Base-by-base conservation (phyloP, 1,140 invertebrate genomes). In the Drosophila gunungcola region DNA sequence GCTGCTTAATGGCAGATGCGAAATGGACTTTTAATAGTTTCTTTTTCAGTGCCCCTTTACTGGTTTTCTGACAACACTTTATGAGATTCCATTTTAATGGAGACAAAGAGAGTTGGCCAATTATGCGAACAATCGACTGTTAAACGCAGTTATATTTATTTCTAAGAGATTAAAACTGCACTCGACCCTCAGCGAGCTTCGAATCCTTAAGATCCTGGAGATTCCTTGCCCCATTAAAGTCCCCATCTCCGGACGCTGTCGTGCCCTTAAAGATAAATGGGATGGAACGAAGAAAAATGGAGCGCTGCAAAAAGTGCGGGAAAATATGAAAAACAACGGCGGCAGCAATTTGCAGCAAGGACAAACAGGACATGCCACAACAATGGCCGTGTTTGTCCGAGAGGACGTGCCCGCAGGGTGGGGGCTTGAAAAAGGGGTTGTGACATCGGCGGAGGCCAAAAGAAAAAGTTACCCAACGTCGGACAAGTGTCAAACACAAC, bases 321-420 rank as follows among this genome's bases (percentile, higher is more conserved):
- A 64, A 64, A 80, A 39, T 54, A 69, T 57, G 60, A 65, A 58
- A 76, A 52, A 54, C 75, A 74, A 78, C 58, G 52, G 53, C 49
- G 60, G 60, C 61, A 76, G 77, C 81, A 84, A 85, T 84, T 84
- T 85, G 81, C 67, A 61, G 78, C 73, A 69, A 74, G 82, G 81
- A 78, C 81, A 80, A 69, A 64, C 78, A 73, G 76, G 62, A 84
- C 78, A 84, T 73, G 83, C 73, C 82, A 67, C 73, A 84, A 84
- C 81, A 84, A 84, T 85, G 51, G 80, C 81, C 67, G 46, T 85
- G 73, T 85, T 64, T 79, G 73, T 64, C 62, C 68, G 70, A 65
- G 54, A 64, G 70, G 61, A 75, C 73, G 72, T 75, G 69, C 69
- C 68, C 41, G 48, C 65, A 52, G 54, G 64, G 42, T 45, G 65